These are phyloP conservation scores for rabbit (Oryctolagus cuniculus) DNA, from an alignment of 2,113 vertebrate species.

Conservation along the genomic window mOryCun1.1 NC_091452.1:12991001-12991500, in stretches of 20 bases:
- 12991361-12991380: not conserved
- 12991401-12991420: not conserved
- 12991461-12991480: not conserved
- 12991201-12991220: constrained; percentile 56
- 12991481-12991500: not conserved
- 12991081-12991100: constrained; percentile 21
- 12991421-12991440: not conserved
- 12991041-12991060: not conserved
- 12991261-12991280: not conserved
- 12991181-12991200: constrained; percentile 39
- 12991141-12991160: constrained; percentile 21
- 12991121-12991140: constrained; percentile 61
- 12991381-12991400: not conserved
- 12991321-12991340: not conserved
- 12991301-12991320: not conserved
- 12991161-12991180: constrained; percentile 62
- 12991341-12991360: not conserved
- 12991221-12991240: not conserved
- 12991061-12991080: not conserved
- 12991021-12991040: not conserved
- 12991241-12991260: not conserved
- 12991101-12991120: constrained; percentile 63
- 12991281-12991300: not conserved
- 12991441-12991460: not conserved
- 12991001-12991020: constrained; percentile 67